A percentile compares a stretch with the other conserved stretches of the same genome.
Conservation (phyloP, 2,888 invertebrate genomes). For the Rhorus exstirpatorius region DNA sequence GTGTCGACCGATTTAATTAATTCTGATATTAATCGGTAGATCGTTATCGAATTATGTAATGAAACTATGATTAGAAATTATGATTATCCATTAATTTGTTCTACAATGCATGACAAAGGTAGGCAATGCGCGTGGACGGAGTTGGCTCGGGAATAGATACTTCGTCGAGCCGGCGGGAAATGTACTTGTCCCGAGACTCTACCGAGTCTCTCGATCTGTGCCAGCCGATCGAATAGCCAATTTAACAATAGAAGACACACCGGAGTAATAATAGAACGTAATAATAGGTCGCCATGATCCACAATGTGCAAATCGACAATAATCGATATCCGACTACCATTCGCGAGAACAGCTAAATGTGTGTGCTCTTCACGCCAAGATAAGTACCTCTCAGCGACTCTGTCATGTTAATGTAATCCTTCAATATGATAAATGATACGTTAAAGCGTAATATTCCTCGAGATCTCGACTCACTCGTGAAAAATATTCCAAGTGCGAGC, state of each 20-base stretch:
- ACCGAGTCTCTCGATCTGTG: too few relatives aligned
- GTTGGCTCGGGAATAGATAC: too few relatives aligned
- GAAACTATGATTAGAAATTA: too few relatives aligned
- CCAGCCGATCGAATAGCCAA: conserved; percentile 46
- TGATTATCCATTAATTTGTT: too few relatives aligned
- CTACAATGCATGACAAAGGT: too few relatives aligned
- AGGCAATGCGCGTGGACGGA: too few relatives aligned
- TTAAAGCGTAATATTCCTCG: background rate
- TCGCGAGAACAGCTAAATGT: conserved; percentile 8
- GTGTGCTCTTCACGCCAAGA: conserved; percentile 1
- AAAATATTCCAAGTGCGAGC: conserved; percentile 34
- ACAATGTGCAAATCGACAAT: conserved; percentile 53
- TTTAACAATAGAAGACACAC: conserved; percentile 41
- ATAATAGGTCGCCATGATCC: conserved; percentile 50
- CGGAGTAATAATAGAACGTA: conserved; percentile 62
- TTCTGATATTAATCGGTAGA: too few relatives aligned
- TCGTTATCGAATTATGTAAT: too few relatives aligned
- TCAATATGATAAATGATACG: conserved; percentile 9
- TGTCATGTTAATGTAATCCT: conserved; percentile 18
- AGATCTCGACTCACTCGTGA: conserved; percentile 1
- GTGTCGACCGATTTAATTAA: too few relatives aligned
- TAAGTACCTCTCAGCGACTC: conserved; percentile 23
- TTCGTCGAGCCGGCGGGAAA: too few relatives aligned
- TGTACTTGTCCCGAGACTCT: too few relatives aligned
- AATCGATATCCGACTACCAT: conserved; percentile 6